Conservation (phyloP, 1,140 invertebrate genomes). For the Sminthurinus signatus region DNA sequence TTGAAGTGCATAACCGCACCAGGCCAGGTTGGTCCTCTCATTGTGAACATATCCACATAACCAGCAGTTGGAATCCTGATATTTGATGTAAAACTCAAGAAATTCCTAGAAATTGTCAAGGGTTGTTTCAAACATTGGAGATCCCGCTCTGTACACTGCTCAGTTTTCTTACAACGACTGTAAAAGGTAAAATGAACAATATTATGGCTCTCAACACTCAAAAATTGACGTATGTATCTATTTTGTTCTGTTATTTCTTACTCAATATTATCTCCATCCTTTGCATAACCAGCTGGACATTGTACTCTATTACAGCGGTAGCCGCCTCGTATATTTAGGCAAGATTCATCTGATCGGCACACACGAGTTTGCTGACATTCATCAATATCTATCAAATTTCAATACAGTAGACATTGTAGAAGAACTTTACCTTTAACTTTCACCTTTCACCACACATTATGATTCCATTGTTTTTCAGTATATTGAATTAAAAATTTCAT, state of each 20-base stretch:
- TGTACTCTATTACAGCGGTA: constrained; percentile 77
- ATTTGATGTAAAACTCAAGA: constrained; percentile 80
- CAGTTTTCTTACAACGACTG: constrained; percentile 72
- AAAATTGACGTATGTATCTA: too few species aligned
- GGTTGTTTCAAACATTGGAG: constrained; percentile 65
- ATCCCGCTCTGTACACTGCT: constrained; percentile 62
- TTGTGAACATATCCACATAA: constrained; percentile 73
- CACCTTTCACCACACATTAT: too few species aligned
- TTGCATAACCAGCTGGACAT: constrained; percentile 74
- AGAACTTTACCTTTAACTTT: too few species aligned
- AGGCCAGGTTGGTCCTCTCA: constrained; percentile 62
- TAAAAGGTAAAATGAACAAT: too few species aligned
- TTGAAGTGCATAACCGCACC: constrained; percentile 65
- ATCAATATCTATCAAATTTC: constrained; percentile 64
- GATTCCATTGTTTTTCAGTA: too few species aligned
- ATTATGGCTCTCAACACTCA: too few species aligned
- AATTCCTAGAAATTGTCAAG: constrained; percentile 80
- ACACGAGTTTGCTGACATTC: constrained; percentile 64
- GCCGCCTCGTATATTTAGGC: constrained; percentile 82
- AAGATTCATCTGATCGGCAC: constrained; percentile 61
- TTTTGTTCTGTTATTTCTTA: constrained; percentile 52
- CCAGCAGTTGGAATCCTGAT: constrained; percentile 62
- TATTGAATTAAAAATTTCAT: too few species aligned
- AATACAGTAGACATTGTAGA: constrained; percentile 3
- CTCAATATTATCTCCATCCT: constrained; percentile 66